These are phyloP conservation scores for Siphamia tubifer DNA, from an alignment of 2,113 vertebrate species.

Conservation along the genomic window DNA sequence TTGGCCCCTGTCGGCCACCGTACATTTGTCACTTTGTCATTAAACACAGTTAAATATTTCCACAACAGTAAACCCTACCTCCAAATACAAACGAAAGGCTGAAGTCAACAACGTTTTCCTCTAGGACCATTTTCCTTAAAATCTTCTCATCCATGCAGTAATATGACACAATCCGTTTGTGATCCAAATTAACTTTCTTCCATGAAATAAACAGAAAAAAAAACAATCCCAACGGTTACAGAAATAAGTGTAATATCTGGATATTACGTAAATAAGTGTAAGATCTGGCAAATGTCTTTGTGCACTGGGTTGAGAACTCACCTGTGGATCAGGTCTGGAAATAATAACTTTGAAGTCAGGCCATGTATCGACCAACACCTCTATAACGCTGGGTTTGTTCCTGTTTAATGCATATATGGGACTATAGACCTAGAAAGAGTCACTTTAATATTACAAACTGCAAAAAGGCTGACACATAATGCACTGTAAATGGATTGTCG, in stretches of 20 bases:
- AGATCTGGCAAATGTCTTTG: too few relatives aligned
- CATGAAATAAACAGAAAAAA: background rate
- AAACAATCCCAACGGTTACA: too few relatives aligned
- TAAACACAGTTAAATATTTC: background rate
- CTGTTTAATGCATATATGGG: constrained; percentile 50
- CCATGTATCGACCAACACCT: constrained; percentile 66
- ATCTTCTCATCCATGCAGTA: too few relatives aligned
- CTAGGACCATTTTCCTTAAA: constrained; percentile 53
- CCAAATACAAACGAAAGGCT: constrained; percentile 36
- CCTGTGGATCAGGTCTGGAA: constrained; percentile 34
- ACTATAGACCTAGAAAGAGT: constrained; percentile 56
- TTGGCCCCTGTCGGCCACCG: too few relatives aligned
- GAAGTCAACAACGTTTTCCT: constrained; percentile 63
- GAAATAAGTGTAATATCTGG: too few relatives aligned
- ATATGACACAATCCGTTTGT: constrained; percentile 9
- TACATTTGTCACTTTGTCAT: too few relatives aligned
- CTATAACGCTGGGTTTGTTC: too few relatives aligned
- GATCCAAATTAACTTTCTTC: constrained; percentile 1
- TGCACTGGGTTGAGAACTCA: background rate
- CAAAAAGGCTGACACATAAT: too few relatives aligned
- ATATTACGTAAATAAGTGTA: too few relatives aligned
- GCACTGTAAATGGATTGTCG: accelerated
- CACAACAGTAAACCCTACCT: constrained; percentile 33
- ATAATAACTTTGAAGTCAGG: constrained; percentile 70
- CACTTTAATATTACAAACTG: accelerated